Evolutionary conservation across 2,888 invertebrate genomes (phyloP).

Genomic region (Abscondita cerata): DNA sequence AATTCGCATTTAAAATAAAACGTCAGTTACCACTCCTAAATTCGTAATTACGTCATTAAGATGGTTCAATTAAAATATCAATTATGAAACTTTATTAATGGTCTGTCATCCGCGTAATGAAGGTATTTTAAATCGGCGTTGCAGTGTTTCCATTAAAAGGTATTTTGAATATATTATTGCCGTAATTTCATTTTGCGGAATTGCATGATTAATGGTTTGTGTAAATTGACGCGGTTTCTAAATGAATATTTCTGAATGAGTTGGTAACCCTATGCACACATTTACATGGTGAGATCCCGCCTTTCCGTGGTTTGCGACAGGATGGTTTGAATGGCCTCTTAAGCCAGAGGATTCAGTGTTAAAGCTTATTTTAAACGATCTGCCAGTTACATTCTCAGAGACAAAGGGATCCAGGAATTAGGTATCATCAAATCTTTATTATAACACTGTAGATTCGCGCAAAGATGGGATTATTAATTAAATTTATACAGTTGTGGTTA

Average conservation of each 20-base stretch:
- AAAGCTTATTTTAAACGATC: slow-evolving; percentile 46
- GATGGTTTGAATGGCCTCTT: slow-evolving; percentile 41
- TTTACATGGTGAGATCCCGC: slow-evolving; percentile 38
- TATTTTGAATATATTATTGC: slow-evolving; percentile 44
- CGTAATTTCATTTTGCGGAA: slow-evolving; percentile 40
- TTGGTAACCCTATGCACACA: slow-evolving; percentile 33
- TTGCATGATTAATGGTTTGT: slow-evolving; percentile 44
- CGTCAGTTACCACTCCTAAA: slow-evolving; percentile 29
- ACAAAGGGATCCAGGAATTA: slow-evolving; percentile 40
- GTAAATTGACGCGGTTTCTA: slow-evolving; percentile 42
- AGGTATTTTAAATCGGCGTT: slow-evolving; percentile 39
- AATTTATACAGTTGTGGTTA: slow-evolving; percentile 11
- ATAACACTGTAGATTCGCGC: slow-evolving; percentile 29
- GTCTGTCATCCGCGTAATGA: slow-evolving; percentile 43
- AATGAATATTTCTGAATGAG: slow-evolving; percentile 43
- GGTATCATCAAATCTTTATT: slow-evolving; percentile 39
- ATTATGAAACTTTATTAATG: slow-evolving; percentile 45
- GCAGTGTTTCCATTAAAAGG: slow-evolving; percentile 42
- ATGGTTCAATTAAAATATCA: slow-evolving; percentile 47
- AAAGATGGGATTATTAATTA: slow-evolving; percentile 30
- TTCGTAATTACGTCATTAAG: slow-evolving; percentile 41
- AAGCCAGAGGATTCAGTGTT: slow-evolving; percentile 40
- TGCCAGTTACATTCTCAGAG: slow-evolving; percentile 42
- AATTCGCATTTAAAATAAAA: slow-evolving; percentile 25
- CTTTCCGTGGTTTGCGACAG: slow-evolving; percentile 39